A percentile compares a stretch with the other conserved stretches of the same genome.
Conservation (phyloP, 1,140 invertebrate species). For the Mya arenaria region DNA sequence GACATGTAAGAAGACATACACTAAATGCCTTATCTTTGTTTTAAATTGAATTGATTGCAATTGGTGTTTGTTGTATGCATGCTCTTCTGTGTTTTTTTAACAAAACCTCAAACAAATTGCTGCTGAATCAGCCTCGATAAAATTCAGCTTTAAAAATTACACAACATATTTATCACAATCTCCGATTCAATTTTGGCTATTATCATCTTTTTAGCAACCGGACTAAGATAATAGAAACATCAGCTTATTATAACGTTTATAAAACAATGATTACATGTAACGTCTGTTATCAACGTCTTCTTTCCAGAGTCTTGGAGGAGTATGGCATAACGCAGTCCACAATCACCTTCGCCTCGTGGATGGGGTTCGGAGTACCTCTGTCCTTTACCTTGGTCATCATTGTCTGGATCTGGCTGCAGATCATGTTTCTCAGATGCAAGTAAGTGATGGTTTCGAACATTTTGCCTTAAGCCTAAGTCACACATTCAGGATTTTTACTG, state of each 20-base stretch:
- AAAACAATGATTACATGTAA: no score
- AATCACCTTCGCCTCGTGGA: constrained; percentile 81
- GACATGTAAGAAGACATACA: constrained; percentile 61
- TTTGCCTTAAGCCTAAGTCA: constrained; percentile 72
- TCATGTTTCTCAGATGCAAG: constrained; percentile 75
- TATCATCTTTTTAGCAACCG: no score
- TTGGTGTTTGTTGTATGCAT: no score
- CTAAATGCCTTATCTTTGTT: background rate
- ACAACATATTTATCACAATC: no score
- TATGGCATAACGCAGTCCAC: constrained; percentile 53
- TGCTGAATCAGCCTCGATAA: no score
- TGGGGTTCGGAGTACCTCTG: constrained; percentile 80
- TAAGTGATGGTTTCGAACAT: constrained; percentile 75
- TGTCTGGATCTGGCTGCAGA: constrained; percentile 79
- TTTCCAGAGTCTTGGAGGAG: constrained; percentile 65
- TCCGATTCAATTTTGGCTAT: no score
- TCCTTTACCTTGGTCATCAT: constrained; percentile 75
- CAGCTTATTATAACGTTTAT: no score
- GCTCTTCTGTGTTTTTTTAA: no score
- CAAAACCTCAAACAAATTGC: no score
- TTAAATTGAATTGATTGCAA: no score
- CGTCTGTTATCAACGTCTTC: constrained; percentile 78
- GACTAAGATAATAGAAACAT: no score
- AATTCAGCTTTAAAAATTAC: no score
- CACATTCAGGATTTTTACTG: constrained; percentile 79